phyloP scores from a whole-genome alignment of 2,888 invertebrate genomes.

The Tanypteryx hageni region DNA sequence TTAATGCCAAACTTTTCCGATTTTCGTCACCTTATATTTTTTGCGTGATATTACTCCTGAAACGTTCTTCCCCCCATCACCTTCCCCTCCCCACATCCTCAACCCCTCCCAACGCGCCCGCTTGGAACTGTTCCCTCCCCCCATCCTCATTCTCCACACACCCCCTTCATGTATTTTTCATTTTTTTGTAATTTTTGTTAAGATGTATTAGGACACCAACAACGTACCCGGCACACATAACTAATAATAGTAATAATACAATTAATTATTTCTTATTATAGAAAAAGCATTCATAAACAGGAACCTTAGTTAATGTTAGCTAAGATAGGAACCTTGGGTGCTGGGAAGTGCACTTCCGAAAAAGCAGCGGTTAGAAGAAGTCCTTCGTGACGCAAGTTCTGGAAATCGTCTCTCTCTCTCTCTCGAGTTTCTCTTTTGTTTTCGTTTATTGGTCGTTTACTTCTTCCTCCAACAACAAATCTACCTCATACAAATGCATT shows the following conservation, averaged over 20 bases:
- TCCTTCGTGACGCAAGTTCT: slow-evolving; percentile 22
- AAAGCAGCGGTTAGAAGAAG: slow-evolving; percentile 30
- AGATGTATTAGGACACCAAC: slow-evolving; percentile 69
- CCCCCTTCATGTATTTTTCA: slow-evolving; percentile 66
- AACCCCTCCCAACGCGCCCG: neutral
- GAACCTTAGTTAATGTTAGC: slow-evolving; percentile 74
- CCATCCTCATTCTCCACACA: slow-evolving; percentile 67
- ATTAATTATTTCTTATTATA: slow-evolving; percentile 68
- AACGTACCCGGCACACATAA: slow-evolving; percentile 69
- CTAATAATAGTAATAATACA: slow-evolving; percentile 69
- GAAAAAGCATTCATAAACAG: slow-evolving; percentile 73
- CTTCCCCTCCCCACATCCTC: no score
- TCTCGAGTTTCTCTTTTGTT: neutral
- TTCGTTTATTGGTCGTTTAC: neutral
- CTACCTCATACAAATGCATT: neutral
- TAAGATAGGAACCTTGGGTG: slow-evolving; percentile 75
- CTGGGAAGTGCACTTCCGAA: slow-evolving; percentile 71
- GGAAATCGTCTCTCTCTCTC: slow-evolving; percentile 32
- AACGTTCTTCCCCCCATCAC: no score
- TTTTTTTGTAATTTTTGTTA: slow-evolving; percentile 66
- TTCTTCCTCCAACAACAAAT: neutral
- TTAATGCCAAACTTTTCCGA: no score
- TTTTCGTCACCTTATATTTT: no score
- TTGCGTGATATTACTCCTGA: no score
- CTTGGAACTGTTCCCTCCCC: slow-evolving; percentile 66